phyloP scores from a whole-genome alignment of 1,140 invertebrate genomes.

The Mizuhopecten yessoensis region DNA sequence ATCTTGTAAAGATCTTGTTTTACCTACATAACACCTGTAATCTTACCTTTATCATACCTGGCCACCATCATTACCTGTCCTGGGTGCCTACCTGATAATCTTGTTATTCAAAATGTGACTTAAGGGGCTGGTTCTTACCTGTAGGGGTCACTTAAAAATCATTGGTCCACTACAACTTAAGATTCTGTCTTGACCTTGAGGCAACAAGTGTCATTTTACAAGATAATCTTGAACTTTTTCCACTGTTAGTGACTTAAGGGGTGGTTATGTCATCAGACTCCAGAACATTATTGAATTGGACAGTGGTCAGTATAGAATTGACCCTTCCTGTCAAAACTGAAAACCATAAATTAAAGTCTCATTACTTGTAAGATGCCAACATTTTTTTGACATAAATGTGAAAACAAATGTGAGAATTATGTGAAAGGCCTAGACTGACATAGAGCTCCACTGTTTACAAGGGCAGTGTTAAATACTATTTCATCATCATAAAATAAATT shows the following conservation, averaged over 20 bases:
- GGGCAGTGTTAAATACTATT: not conserved
- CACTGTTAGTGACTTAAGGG: not conserved
- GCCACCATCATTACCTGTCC: not conserved
- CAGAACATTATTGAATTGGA: not conserved
- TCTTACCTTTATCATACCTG: constrained; percentile 15
- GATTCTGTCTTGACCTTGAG: not conserved
- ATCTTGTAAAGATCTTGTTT: not conserved
- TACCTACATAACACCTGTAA: not conserved
- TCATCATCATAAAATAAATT: not conserved
- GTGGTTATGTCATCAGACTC: not conserved
- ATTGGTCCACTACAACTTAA: not conserved
- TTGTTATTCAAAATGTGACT: constrained; percentile 2
- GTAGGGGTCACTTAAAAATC: constrained; percentile 16
- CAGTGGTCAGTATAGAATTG: not conserved
- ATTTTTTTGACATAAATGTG: not conserved
- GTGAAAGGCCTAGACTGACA: not conserved
- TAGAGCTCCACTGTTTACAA: not conserved
- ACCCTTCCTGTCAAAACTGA: constrained; percentile 37
- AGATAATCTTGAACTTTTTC: not conserved
- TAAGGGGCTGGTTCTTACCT: not conserved
- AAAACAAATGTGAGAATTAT: not conserved
- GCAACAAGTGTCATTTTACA: not conserved
- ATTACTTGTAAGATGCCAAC: constrained; percentile 8
- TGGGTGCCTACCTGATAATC: not conserved
- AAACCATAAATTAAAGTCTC: not conserved